These are phyloP conservation scores for Tribolium madens DNA, from an alignment of 1,140 invertebrate genomes.

Conservation along the genomic window DNA sequence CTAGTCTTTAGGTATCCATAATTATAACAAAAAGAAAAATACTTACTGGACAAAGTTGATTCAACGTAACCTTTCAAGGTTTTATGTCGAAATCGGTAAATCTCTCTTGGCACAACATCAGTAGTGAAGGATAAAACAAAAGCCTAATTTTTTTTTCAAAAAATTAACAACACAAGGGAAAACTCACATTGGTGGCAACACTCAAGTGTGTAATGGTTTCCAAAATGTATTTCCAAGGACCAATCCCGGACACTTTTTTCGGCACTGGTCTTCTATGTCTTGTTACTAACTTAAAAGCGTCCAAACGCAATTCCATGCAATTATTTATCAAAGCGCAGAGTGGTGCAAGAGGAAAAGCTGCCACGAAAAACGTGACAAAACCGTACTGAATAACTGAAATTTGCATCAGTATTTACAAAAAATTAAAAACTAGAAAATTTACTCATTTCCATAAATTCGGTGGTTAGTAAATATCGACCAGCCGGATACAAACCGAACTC, in stretches of 20 bases:
- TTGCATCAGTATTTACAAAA: not conserved
- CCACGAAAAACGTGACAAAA: constrained; percentile 85
- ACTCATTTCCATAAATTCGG: constrained; percentile 26
- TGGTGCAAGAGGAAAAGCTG: constrained; percentile 85
- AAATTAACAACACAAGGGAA: not conserved
- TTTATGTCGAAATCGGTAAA: constrained; percentile 33
- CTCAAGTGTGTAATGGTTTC: constrained; percentile 46
- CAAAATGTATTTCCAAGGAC: constrained; percentile 71
- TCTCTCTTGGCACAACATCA: constrained; percentile 3
- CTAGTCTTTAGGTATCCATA: no score
- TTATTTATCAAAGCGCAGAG: constrained; percentile 84
- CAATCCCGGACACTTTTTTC: constrained; percentile 73
- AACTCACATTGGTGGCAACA: constrained; percentile 49
- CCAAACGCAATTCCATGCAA: constrained; percentile 81
- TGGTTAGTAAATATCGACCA: constrained; percentile 36
- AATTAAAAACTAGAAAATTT: not conserved
- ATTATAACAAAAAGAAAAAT: no score
- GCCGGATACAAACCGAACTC: constrained; percentile 40
- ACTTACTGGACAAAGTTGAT: constrained; percentile 17
- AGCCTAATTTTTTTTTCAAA: constrained; percentile 71
- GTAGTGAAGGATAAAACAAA: constrained; percentile 98
- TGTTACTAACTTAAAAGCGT: constrained; percentile 81
- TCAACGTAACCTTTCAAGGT: constrained; percentile 51
- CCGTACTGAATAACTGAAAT: constrained; percentile 83
- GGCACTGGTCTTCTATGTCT: constrained; percentile 78